These are phyloP conservation scores for Zophobas morio DNA, from an alignment of 1,140 invertebrate genomes.

Conservation along the genomic window DNA sequence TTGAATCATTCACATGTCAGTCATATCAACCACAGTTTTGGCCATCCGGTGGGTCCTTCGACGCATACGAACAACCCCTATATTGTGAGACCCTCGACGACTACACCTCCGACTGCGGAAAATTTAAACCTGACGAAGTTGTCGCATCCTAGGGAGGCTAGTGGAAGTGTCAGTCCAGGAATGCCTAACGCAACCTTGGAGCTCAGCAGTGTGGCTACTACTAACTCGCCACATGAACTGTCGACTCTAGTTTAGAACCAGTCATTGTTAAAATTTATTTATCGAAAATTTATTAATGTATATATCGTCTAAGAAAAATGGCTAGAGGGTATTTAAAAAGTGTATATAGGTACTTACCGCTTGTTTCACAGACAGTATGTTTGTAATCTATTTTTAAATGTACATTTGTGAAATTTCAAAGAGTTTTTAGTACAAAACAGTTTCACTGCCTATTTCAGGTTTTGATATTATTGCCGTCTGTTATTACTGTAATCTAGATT, in stretches of 20 bases:
- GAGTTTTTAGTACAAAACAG: constrained; percentile 57
- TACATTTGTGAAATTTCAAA: constrained; percentile 54
- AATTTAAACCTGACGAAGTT: constrained; percentile 64
- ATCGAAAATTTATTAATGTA: constrained; percentile 49
- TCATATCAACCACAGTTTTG: constrained; percentile 63
- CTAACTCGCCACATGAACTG: constrained; percentile 77
- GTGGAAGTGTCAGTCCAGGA: constrained; percentile 76
- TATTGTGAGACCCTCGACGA: constrained; percentile 68
- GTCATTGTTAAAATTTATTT: constrained; percentile 49
- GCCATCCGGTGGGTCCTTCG: constrained; percentile 57
- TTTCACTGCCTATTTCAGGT: constrained; percentile 53
- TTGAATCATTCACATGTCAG: constrained; percentile 64
- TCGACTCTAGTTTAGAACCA: constrained; percentile 75
- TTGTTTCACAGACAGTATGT: constrained; percentile 44
- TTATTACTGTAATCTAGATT: constrained; percentile 48
- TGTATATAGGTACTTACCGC: constrained; percentile 48
- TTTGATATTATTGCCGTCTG: constrained; percentile 39
- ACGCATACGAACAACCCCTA: constrained; percentile 63
- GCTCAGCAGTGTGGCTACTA: constrained; percentile 77
- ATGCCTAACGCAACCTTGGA: constrained; percentile 76
- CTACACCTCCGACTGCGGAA: constrained; percentile 70
- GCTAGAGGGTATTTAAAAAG: constrained; percentile 52
- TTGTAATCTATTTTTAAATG: constrained; percentile 37
- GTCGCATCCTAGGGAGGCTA: constrained; percentile 70
- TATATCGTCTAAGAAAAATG: constrained; percentile 49